Conservation (phyloP, 2,113 vertebrate species). For the Prinia subflava region DNA sequence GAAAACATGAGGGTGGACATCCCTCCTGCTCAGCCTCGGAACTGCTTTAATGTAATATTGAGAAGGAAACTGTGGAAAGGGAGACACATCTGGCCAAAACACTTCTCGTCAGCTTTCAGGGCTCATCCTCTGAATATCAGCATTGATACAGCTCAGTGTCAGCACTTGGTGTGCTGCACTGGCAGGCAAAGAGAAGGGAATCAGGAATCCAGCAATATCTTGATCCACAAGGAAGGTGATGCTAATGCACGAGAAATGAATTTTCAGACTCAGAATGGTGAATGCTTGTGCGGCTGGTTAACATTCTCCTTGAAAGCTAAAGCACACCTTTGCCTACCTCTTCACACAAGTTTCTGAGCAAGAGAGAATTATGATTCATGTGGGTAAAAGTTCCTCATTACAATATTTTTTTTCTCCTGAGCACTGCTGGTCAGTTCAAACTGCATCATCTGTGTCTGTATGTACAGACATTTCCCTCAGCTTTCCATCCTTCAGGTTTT, state of each 20-base stretch:
- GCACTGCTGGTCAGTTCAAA: not conserved
- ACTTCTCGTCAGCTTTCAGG: not conserved
- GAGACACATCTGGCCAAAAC: not conserved
- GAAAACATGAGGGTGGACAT: accelerated
- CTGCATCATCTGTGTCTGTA: not conserved
- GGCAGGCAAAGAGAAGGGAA: not conserved
- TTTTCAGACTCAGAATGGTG: not conserved
- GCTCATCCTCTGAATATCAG: not conserved
- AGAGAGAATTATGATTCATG: not conserved
- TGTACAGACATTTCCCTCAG: accelerated
- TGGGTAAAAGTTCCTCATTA: not conserved
- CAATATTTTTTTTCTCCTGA: not conserved
- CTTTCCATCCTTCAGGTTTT: not conserved
- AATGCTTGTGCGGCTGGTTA: not conserved
- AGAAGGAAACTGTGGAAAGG: not conserved
- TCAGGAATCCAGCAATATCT: not conserved
- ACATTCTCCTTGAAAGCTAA: not conserved
- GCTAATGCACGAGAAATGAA: not conserved
- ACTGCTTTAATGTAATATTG: not conserved
- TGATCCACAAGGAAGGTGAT: not conserved
- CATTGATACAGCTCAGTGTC: not conserved
- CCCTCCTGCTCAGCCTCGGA: not conserved
- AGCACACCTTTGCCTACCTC: not conserved
- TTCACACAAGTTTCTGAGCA: not conserved
- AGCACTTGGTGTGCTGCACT: not conserved